phyloP scores from a whole-genome alignment of 2,797 vertebrate genomes.

The Tinamus major region DNA sequence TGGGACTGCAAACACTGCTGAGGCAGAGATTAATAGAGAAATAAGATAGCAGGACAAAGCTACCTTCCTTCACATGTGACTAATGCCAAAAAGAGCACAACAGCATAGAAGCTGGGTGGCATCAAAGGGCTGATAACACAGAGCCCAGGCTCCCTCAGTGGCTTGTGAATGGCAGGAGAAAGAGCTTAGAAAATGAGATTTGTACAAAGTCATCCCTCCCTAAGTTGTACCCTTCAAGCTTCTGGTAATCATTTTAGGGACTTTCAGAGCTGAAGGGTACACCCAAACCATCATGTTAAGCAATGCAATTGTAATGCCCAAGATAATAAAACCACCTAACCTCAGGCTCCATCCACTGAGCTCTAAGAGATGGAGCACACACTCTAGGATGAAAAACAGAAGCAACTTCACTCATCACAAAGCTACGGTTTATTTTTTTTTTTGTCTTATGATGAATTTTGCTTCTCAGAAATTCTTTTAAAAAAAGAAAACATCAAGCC shows the following conservation, averaged over 20 bases:
- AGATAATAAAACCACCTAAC: slow-evolving; percentile 61
- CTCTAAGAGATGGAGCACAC: slow-evolving; percentile 59
- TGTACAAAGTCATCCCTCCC: neutral
- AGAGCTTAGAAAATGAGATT: slow-evolving; percentile 5
- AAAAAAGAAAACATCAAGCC: slow-evolving; percentile 65
- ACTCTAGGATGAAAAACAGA: slow-evolving; percentile 66
- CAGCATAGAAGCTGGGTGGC: neutral
- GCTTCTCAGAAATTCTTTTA: slow-evolving; percentile 75
- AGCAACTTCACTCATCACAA: slow-evolving; percentile 60
- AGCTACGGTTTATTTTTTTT: slow-evolving; percentile 56
- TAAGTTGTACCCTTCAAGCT: neutral
- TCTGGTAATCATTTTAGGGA: slow-evolving; percentile 50
- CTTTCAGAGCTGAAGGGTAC: slow-evolving; percentile 58
- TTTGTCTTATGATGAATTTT: slow-evolving; percentile 52
- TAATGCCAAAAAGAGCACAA: neutral
- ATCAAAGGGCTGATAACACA: neutral
- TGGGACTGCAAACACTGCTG: neutral
- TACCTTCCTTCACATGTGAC: neutral
- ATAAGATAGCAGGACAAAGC: slow-evolving; percentile 1
- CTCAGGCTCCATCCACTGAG: slow-evolving; percentile 61
- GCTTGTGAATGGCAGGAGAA: slow-evolving; percentile 33
- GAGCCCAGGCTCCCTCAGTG: neutral
- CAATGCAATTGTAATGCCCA: slow-evolving; percentile 56
- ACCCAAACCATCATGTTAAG: slow-evolving; percentile 51
- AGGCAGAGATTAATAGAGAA: neutral